These are phyloP conservation scores for Calameuta idolon DNA, from an alignment of 2,888 invertebrate genomes.

Conservation along the genomic window DNA sequence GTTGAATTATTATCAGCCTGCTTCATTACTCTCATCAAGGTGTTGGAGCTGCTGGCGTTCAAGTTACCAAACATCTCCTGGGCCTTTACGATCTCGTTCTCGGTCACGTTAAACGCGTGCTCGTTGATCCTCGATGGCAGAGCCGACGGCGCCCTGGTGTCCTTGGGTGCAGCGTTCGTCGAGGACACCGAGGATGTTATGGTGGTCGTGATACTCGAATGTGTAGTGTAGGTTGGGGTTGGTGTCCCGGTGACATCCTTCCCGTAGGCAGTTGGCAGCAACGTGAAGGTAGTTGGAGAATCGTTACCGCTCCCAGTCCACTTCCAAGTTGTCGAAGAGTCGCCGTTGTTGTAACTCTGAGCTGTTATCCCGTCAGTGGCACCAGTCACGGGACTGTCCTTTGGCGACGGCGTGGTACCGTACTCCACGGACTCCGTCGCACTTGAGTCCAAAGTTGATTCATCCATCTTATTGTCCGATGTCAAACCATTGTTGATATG, in stretches of 20 bases:
- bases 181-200: constrained; percentile 54
- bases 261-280: constrained; percentile 50
- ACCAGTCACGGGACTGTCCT: constrained; percentile 42
- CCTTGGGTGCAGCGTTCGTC: constrained; percentile 32
- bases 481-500: constrained; percentile 77
- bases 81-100: constrained; percentile 77
- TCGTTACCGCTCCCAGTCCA: constrained; percentile 54
- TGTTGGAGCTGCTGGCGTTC: constrained; percentile 80
- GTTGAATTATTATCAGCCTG: constrained; percentile 83
- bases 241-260: constrained; percentile 52
- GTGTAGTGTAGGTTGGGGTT: constrained; percentile 51
- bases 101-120: constrained; percentile 71
- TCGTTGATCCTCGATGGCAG: constrained; percentile 67
- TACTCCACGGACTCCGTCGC: constrained; percentile 36
- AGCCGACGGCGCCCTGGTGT: constrained; percentile 47
- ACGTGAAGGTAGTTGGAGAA: constrained; percentile 58
- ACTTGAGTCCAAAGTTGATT: constrained; percentile 55
- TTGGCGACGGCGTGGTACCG: constrained; percentile 35
- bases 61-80: constrained; percentile 82
- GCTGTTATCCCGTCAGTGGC: constrained; percentile 54
- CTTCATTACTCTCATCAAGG: constrained; percentile 84
- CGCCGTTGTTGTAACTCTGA: constrained; percentile 51
- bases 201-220: constrained; percentile 57
- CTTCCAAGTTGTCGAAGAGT: constrained; percentile 48
- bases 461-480: constrained; percentile 58